phyloP scores from a whole-genome alignment of 2,797 vertebrate genomes.

The Galago senegalensis region DNA sequence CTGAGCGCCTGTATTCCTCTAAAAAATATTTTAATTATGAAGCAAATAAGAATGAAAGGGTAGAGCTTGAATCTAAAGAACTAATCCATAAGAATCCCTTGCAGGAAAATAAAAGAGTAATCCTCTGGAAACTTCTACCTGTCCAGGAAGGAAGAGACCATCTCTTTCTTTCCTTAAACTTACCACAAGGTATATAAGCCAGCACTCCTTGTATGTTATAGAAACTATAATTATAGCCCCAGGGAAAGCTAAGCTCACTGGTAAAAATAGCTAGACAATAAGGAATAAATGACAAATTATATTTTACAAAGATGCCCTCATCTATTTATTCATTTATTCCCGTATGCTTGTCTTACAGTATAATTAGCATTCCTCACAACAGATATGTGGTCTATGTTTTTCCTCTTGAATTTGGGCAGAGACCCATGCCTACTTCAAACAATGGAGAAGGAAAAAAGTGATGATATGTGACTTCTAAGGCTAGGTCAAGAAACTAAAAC shows the following conservation, averaged over 20 bases:
- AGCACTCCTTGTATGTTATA: not conserved
- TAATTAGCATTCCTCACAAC: not conserved
- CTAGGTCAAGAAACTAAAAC: not conserved
- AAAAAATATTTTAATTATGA: not conserved
- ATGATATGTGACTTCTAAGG: not conserved
- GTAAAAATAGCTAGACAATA: not conserved
- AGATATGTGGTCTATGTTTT: not conserved
- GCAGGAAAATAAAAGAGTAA: not conserved
- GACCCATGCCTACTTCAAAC: not conserved
- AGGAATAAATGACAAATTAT: not conserved
- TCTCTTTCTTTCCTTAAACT: slow-evolving; percentile 7
- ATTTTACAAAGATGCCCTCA: slow-evolving; percentile 32
- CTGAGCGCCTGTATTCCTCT: not conserved
- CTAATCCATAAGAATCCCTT: not conserved
- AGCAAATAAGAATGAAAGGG: not conserved
- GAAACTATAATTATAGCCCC: not conserved
- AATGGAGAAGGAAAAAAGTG: not conserved
- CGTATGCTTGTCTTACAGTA: not conserved
- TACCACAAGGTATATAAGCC: not conserved
- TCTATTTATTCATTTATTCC: not conserved
- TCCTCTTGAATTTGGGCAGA: not conserved
- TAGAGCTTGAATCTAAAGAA: not conserved
- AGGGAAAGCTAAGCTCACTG: not conserved
- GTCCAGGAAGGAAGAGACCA: not conserved
- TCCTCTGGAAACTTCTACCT: slow-evolving; percentile 1